A percentile compares a stretch with the other conserved stretches of the same genome.
Conservation (phyloP, 2,888 invertebrate genomes). For the Hartigia nigra region DNA sequence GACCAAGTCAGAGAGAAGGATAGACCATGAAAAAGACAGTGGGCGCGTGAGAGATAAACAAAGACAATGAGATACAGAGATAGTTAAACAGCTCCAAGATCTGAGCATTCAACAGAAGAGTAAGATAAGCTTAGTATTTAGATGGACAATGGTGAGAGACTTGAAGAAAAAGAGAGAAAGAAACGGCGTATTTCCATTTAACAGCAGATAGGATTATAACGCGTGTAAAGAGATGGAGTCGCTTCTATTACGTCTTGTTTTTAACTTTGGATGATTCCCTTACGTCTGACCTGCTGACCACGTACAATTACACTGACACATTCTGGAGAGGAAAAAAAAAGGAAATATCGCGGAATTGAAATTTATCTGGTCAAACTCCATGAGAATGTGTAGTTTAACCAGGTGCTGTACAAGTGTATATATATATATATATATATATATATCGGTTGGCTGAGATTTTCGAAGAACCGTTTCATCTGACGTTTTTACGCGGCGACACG, state of each 20-base stretch:
- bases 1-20: slow-evolving; percentile 13
- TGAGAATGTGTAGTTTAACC: not conserved
- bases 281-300: not conserved
- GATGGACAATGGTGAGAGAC: not conserved
- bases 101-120: not conserved
- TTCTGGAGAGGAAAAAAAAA: not conserved
- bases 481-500: not conserved
- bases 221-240: not conserved
- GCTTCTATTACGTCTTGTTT: not conserved
- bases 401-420: not conserved
- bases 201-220: not conserved
- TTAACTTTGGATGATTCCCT: not conserved
- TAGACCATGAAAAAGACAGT: slow-evolving; percentile 11
- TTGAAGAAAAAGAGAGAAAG: not conserved
- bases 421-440: not conserved
- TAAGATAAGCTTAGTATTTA: not conserved
- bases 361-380: not conserved
- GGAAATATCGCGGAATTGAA: not conserved
- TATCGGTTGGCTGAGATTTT: not conserved
- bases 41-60: not conserved
- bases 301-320: not conserved
- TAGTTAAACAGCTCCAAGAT: not conserved
- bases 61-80: slow-evolving; percentile 2
- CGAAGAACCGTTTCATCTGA: not conserved
- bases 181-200: not conserved